A percentile compares a stretch with the other conserved stretches of the same genome.
These are phyloP conservation scores for Odontomyia ornata DNA, from an alignment of 2,888 invertebrate species.

Conservation along the genomic window DNA sequence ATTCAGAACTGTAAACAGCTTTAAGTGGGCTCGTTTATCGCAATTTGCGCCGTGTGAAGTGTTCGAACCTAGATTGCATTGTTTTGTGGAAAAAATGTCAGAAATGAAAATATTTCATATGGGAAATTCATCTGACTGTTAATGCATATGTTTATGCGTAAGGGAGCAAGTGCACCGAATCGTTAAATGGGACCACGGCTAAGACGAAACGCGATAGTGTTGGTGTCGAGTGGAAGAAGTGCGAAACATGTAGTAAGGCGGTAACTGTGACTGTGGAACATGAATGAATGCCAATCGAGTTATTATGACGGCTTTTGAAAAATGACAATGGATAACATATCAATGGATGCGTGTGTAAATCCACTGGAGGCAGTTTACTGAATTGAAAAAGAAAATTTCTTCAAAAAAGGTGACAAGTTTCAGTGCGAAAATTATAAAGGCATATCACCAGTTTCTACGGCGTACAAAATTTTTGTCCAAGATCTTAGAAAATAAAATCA, in stretches of 20 bases:
- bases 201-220: not conserved
- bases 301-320: slow-evolving; percentile 20
- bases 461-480: too few species aligned
- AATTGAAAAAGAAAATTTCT: too few species aligned
- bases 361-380: slow-evolving; percentile 22
- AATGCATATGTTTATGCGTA: not conserved
- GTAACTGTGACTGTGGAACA: not conserved
- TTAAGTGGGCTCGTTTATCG: too few species aligned
- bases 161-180: not conserved
- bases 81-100: not conserved
- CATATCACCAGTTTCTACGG: too few species aligned
- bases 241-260: slow-evolving; percentile 20
- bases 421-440: too few species aligned
- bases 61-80: not conserved
- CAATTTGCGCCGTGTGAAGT: not conserved
- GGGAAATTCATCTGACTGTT: slow-evolving; percentile 9
- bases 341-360: not conserved
- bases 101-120: slow-evolving; percentile 4
- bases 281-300: slow-evolving; percentile 2
- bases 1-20: slow-evolving; percentile 15
- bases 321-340: not conserved
- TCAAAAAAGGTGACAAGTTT: too few species aligned
- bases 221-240: not conserved
- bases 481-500: too few species aligned
- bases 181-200: not conserved